Base-by-base conservation (phyloP, 2,888 invertebrate genomes). In the Podotricha telesiphe region DNA sequence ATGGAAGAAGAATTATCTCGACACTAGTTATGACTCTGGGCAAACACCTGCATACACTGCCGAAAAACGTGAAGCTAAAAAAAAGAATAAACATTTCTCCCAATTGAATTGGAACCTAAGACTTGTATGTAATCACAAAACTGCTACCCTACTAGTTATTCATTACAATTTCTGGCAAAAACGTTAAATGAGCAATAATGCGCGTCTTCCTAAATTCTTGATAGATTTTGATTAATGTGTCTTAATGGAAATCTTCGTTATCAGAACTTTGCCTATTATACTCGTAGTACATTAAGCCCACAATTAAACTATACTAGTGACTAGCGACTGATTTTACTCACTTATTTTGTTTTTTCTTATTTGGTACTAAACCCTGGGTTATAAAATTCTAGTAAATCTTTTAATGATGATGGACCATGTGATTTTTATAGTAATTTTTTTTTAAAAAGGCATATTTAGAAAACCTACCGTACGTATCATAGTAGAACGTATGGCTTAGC, bases 191-290 rank as follows among this genome's bases (percentile, higher is more conserved):
- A 62, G 62, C 50, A 62, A 50, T 62, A 50, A 62, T 37, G 37
- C 55, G 28, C 62, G 17, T 50, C 62, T 62, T 28, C 59, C 47
- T 34, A 47, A 61, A 61, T 20, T 62, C 48, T 62, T 62, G 62
- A 62, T 62, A 62, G 62, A 62, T 62, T 62, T 62, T 62, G 62
- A 62, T 62, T 48, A 62, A 62, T 62, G 62, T 4, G 37, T 34
- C 48, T 50, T 62, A 62, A 62, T 62, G 62, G 62, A 19, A 48
- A 62, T 48, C 62, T 62, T 62, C 47, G 19, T 34, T 48, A 28
- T 50, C 48, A 37, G 62, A 62, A 62, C 34, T 62, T 62, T 48
- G 48, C 37, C 61, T 34, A 34, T 62, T 62, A 48, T 50, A n/a
- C n/a, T n/a, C n/a, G n/a, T n/a, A 37, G 19, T 62, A 48, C 48